Base-by-base conservation (phyloP, 2,888 invertebrate genomes). In the Bellardia bayeri region DNA sequence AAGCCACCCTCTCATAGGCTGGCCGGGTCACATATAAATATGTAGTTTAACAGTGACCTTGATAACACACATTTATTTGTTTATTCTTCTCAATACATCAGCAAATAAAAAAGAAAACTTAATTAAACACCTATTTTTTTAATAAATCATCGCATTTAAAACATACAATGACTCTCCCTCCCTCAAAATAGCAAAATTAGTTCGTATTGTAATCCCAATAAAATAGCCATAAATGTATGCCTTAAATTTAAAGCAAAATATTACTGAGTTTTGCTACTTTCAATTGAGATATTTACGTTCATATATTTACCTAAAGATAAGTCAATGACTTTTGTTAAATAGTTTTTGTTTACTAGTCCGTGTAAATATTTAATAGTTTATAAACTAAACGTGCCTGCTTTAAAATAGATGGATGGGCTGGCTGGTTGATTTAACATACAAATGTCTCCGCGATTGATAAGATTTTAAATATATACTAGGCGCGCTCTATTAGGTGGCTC, bases 291-390 rank as follows among this genome's bases (percentile, higher is more conserved):
- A 54, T 51, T 11, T 2, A 58, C 13, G 33, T 58, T 58, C 33
- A 58, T 33, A 58, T 30, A 58, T 58, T 58, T 58, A 58, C 33
- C 9, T 30, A 58, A 13, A 33, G 58, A 58, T 30, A 58, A 30
- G 58, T 33, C 58, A 58, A 58, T 58, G 33, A 58, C 30, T 58
- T 58, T 58, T 30, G 30, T 58, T 30, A 16, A 58, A 11, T 58
- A 30, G 0, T 16, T 69, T 69, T 56, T 64, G 54, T 40, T 42
- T 30, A 49, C 49, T 23, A 23, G 23, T n/a, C n/a, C n/a, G n/a
- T 68, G 58, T 69, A 42, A 76, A 69, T 42, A 82, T 16, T 71
- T 33, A 14, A 42, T 3, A 45, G 63, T 66, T 83, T 63, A 58
- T 56, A 13, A 14, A 42, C 16, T 30, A 45, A 66, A 30, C 42